Percentiles rank a stretch among this genome's conserved stretches.
Conservation (phyloP, 2,888 invertebrate genomes). For the Lycocerus yunnanus region DNA sequence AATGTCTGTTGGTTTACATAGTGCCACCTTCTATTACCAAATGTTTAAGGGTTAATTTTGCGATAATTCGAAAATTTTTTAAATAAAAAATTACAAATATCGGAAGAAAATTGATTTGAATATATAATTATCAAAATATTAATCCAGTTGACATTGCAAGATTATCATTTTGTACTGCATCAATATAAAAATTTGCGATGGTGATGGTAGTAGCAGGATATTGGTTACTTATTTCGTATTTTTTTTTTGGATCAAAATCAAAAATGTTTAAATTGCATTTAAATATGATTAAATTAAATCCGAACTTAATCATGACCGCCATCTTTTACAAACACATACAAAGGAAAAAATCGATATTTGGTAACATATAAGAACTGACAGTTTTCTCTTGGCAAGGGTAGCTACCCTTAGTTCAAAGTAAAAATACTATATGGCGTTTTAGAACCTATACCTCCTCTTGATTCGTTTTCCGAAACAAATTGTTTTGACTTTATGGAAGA, state of each 20-base stretch:
- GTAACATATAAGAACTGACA: no score
- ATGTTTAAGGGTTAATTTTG: background rate
- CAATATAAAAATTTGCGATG: background rate
- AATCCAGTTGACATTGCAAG: background rate
- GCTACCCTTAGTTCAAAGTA: background rate
- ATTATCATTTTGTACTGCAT: background rate
- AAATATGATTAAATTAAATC: background rate
- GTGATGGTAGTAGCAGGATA: no score
- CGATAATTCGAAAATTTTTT: background rate
- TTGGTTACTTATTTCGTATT: no score
- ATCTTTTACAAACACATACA: background rate
- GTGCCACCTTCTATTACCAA: conserved; percentile 1
- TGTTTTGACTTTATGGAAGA: no score
- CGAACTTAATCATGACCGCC: background rate
- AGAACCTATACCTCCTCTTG: no score
- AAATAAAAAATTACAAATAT: background rate
- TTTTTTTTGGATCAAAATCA: no score
- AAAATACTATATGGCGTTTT: background rate
- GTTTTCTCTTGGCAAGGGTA: background rate
- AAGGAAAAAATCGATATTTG: background rate
- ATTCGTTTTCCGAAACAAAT: no score
- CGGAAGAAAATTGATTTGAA: background rate
- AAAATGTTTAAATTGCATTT: no score
- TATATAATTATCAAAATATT: background rate
- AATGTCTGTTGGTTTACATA: background rate